Conservation (phyloP, 92 coral and sea anemone genomes). For the Isaurus tuberculatus region DNA sequence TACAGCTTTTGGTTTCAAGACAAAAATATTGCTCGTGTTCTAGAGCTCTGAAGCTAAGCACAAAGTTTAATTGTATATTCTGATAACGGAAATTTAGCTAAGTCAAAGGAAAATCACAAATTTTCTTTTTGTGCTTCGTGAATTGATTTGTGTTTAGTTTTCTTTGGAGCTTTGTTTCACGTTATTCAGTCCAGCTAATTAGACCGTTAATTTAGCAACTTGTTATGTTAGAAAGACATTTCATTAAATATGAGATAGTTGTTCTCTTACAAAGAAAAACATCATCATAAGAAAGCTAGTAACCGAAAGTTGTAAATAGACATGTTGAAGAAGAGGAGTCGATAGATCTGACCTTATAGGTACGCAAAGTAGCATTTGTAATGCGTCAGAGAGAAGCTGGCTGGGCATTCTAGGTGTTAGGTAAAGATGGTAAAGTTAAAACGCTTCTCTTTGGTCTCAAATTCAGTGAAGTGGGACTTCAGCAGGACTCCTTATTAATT, state of each 20-base stretch:
- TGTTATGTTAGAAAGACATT: constrained; percentile 7
- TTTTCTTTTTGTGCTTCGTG: too few relatives aligned
- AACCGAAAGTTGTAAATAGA: constrained; percentile 24
- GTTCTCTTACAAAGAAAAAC: constrained; percentile 11
- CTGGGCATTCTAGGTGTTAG: constrained; percentile 48
- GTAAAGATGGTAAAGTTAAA: constrained; percentile 19
- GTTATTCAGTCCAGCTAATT: background rate
- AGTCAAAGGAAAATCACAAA: too few relatives aligned
- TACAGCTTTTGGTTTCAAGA: background rate
- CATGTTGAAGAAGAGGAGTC: constrained; percentile 25
- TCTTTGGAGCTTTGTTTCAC: background rate
- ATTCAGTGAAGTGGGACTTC: constrained; percentile 49
- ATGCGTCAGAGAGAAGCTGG: constrained; percentile 45
- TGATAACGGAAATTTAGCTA: too few relatives aligned
- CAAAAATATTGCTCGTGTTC: background rate
- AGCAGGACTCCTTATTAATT: constrained; percentile 7
- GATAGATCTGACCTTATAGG: constrained; percentile 48
- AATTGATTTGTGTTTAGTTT: background rate
- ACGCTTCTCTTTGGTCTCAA: constrained; percentile 6
- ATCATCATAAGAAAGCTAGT: background rate
- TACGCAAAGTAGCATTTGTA: constrained; percentile 49
- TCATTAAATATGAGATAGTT: background rate
- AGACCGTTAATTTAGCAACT: background rate
- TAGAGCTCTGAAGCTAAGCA: too few relatives aligned
- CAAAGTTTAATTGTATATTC: too few relatives aligned